Base-by-base conservation (phyloP, 1,140 invertebrate species). In the Philaenus spumarius region DNA sequence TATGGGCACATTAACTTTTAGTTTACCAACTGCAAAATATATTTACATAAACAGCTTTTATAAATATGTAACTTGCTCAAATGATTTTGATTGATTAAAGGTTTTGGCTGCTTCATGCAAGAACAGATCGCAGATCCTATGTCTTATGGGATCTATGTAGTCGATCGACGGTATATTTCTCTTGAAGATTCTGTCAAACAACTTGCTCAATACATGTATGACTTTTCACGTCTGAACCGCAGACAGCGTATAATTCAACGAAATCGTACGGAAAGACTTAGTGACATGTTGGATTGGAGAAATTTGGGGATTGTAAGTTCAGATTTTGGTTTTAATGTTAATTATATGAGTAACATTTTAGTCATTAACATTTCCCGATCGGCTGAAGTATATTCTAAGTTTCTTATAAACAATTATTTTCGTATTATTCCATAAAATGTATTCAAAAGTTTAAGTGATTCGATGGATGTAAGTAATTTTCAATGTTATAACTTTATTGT, bases 21-120 rank as follows among this genome's bases (percentile, higher is more conserved):
- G n/a, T n/a, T n/a, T n/a, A n/a, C n/a, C n/a, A n/a, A n/a, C n/a
- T n/a, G n/a, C n/a, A n/a, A n/a, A n/a, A n/a, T n/a, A n/a, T n/a
- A n/a, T n/a, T n/a, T n/a, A n/a, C n/a, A n/a, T n/a, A n/a, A n/a
- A n/a, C n/a, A n/a, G n/a, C n/a, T n/a, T n/a, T n/a, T n/a, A n/a
- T n/a, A n/a, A n/a, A n/a, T n/a, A n/a, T n/a, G n/a, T n/a, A n/a
- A n/a, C n/a, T n/a, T n/a, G n/a, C n/a, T n/a, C n/a, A n/a, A n/a
- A n/a, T n/a, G n/a, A n/a, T n/a, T n/a, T n/a, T n/a, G n/a, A n/a
- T n/a, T n/a, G n/a, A n/a, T 57, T 66, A 35, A 65, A 82, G 93
- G 94, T 30, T 99, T 99, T 74, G 97, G 97, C 19, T 99, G 96
- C 72, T 99, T 99, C 71, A 99, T 99, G 91, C 83, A 95, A 67